phyloP scores from a whole-genome alignment of 53 echinoderm and acorn worm genomes.

The Arbacia lixula region DNA sequence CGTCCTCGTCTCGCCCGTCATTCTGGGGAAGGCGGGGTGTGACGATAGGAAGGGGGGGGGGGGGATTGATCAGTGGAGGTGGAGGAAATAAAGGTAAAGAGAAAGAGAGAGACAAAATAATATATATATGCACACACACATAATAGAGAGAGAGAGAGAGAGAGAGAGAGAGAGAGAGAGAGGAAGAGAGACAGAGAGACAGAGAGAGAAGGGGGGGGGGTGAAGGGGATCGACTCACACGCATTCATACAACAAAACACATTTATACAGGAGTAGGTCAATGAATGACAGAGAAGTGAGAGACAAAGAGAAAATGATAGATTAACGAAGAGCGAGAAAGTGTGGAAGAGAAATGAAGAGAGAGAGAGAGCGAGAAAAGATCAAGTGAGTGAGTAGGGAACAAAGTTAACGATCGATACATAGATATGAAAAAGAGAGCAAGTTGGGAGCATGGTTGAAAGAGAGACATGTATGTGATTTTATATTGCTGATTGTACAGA shows the following conservation, averaged over 20 bases:
- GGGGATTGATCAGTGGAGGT: too few species aligned
- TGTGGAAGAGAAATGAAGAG: neutral
- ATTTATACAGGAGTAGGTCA: too few species aligned
- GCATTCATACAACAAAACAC: too few species aligned
- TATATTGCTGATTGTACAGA: too few species aligned
- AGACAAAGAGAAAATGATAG: neutral
- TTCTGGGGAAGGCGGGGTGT: constrained; percentile 26
- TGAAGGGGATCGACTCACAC: neutral
- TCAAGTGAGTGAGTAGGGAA: too few species aligned
- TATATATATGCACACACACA: neutral
- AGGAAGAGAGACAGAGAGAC: too few species aligned
- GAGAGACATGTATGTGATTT: too few species aligned
- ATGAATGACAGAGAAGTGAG: neutral
- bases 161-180: neutral
- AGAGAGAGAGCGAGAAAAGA: neutral
- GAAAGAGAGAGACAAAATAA: neutral
- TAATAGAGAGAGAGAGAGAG: neutral
- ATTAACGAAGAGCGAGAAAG: too few species aligned
- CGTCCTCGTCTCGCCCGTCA: constrained; percentile 77
- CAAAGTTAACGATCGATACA: too few species aligned
- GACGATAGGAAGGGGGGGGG: neutral
- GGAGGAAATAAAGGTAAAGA: neutral
- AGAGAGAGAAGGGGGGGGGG: neutral
- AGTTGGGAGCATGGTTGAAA: too few species aligned
- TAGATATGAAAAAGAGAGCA: too few species aligned